phyloP scores from a whole-genome alignment of 2,113 vertebrate genomes.

The Antidorcas marsupialis region DNA sequence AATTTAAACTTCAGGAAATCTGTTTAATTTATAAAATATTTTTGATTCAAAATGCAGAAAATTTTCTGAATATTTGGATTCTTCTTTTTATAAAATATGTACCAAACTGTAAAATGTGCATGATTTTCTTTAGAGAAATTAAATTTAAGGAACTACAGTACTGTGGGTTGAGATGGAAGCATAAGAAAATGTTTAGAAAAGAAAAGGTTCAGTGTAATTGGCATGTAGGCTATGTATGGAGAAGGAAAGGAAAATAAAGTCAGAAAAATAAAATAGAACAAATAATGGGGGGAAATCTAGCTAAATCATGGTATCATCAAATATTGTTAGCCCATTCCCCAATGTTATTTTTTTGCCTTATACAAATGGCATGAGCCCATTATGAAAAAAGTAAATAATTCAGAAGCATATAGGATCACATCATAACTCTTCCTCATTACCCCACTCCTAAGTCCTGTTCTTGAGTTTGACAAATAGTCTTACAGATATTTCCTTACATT shows the following conservation, averaged over 20 bases:
- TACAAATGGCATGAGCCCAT: neutral
- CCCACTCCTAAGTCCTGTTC: neutral
- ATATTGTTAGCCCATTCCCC: neutral
- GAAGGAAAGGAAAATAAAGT: neutral
- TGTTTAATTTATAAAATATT: neutral
- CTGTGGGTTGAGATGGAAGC: neutral
- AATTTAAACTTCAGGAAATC: neutral
- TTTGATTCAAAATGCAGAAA: neutral
- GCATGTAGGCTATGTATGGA: neutral
- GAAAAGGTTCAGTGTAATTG: neutral
- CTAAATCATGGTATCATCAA: neutral
- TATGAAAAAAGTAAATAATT: neutral
- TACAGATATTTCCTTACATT: neutral
- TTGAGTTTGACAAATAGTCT: neutral
- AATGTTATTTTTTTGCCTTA: neutral
- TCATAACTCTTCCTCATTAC: neutral
- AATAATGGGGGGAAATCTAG: neutral
- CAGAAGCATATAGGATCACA: neutral
- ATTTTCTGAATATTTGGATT: neutral
- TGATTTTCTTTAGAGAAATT: neutral
- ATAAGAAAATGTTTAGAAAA: neutral
- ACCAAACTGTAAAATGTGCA: neutral
- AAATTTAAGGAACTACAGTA: neutral
- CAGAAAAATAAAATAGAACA: neutral
- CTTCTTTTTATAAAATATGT: neutral